Evolutionary conservation across 2,888 invertebrate genomes (phyloP), one percentile per base, ranked within the genome.

Genomic region (Conomelus anceps): DNA sequence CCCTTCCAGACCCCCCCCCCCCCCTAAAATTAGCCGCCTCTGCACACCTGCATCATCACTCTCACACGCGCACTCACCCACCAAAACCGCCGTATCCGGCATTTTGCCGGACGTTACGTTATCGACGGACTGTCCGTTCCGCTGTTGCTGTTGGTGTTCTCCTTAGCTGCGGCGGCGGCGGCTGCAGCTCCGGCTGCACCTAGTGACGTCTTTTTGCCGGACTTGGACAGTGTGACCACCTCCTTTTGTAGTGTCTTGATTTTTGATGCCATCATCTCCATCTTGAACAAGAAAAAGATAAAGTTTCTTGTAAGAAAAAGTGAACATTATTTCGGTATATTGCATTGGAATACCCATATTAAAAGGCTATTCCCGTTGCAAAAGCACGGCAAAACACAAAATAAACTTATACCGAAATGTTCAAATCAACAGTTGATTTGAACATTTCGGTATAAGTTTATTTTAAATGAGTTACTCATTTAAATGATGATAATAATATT

Each of bases 231-330:
- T 3, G 96, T 95, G 0, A 98, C 97, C 7, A 98, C 96, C 93
- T 98, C 98, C 93, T 97, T 98, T 91, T 98, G 94, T 90, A 98
- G 93, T 91, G 94, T 95, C 91, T 97, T 96, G 91, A 98, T 97
- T 93, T 97, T 98, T 23, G 95, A 94, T 93, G 97, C 97, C 86
- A 86, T 86, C 86, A 86, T 86, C 24, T 86, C 86, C 22, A 86
- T 29, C 86, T 86, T 9, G 20, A 26, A 9, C 20, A 86, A 86
- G 24, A 1, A 23, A 24, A 23, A 86, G 9, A n/a, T 24, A 86
- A 86, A 4, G 17, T 9, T 4, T 34, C 1, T 34, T 34, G 34
- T 34, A 34, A 17, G 1, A 17, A 34, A 34, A 9, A n/a, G n/a
- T n/a, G n/a, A n/a, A n/a, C n/a, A n/a, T n/a, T n/a, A n/a, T n/a